Evolutionary conservation across 2,888 invertebrate species (phyloP), one percentile per base, ranked within the genome.

Genomic region (Mechanitis messenoides): DNA sequence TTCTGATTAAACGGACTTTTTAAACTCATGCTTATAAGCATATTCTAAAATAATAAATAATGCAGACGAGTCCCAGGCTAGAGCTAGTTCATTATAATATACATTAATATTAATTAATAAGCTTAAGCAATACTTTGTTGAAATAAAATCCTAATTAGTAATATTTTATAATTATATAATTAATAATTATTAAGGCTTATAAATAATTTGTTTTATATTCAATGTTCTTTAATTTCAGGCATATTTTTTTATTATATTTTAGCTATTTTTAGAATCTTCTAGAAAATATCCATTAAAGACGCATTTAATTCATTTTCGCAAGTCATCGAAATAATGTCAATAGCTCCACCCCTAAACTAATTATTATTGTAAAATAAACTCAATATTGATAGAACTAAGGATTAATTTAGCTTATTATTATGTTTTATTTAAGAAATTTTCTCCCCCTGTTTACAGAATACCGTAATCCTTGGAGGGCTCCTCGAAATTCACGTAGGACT

Each of bases 241-340:
- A 5, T 35, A 35, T 35, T 35, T 42, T 42, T 42, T 7, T 5
- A 42, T 6, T 3, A 9, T 50, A 31, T 31, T 50, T 50, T 11
- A 2, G 6, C 31, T 50, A 50, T 5, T 9, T 31, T 50, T 50
- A 6, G 35, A 35, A 35, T 5, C 3, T 50, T 9, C 28, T 31
- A 31, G 9, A 50, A 31, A 31, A 31, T 50, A 50, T 11, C 7
- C n/a, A 50, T 50, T 31, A 50, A 50, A 50, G 50, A 31, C 67
- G 61, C 74, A 78, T 74, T 71, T 73, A 73, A 72, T 71, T 69
- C 72, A 73, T 75, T 81, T 80, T 78, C 72, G 75, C 80, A 71
- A 79, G 80, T 83, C 83, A 83, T 84, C 84, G 82, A 77, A 81
- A 80, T 70, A 73, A 79, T 77, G 77, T 79, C 82, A 81, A 80